Evolutionary conservation across 2,797 vertebrate genomes (phyloP).

Genomic region (Gobionotothen gibberifrons): DNA sequence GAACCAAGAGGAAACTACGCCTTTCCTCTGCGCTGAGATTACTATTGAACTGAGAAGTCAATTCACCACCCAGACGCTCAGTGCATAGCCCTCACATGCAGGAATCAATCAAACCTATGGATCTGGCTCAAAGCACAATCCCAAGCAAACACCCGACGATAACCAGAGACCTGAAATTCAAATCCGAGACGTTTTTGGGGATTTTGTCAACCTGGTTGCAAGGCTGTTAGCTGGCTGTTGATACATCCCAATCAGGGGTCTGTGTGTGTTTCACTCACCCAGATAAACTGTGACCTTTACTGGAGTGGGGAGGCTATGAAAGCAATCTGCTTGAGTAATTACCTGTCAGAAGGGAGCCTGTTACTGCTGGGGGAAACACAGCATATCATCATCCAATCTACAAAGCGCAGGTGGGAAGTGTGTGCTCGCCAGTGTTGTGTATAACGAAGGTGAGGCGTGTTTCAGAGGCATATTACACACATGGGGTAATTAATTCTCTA

Average conservation of each 20-base stretch:
- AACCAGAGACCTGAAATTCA: constrained; percentile 40
- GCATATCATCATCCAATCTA: constrained; percentile 76
- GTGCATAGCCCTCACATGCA: constrained; percentile 4
- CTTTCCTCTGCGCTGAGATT: constrained; percentile 22
- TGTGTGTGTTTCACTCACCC: constrained; percentile 61
- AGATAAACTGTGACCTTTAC: constrained; percentile 83
- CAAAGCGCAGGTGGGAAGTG: constrained; percentile 71
- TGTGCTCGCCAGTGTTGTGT: constrained; percentile 10
- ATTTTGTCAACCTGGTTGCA: constrained; percentile 13
- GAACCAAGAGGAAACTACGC: constrained; percentile 14
- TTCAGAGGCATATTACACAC: constrained; percentile 20
- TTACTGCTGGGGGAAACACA: constrained; percentile 75
- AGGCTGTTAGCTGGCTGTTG: constrained; percentile 40
- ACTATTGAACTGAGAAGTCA: constrained; percentile 47
- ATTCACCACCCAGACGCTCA: constrained; percentile 18
- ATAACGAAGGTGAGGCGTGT: constrained; percentile 27
- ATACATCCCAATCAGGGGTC: constrained; percentile 67
- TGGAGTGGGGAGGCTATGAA: constrained; percentile 74
- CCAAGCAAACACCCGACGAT: constrained; percentile 9
- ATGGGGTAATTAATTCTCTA: constrained; percentile 50
- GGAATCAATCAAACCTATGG: constrained; percentile 47
- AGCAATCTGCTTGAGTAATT: constrained; percentile 85
- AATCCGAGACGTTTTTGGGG: constrained; percentile 10
- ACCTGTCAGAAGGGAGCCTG: constrained; percentile 83
- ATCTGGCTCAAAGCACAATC: constrained; percentile 20